Evolutionary conservation across 2,113 vertebrate genomes (phyloP), one percentile per base, ranked within the genome.

Genomic region (Rutilus rutilus): DNA sequence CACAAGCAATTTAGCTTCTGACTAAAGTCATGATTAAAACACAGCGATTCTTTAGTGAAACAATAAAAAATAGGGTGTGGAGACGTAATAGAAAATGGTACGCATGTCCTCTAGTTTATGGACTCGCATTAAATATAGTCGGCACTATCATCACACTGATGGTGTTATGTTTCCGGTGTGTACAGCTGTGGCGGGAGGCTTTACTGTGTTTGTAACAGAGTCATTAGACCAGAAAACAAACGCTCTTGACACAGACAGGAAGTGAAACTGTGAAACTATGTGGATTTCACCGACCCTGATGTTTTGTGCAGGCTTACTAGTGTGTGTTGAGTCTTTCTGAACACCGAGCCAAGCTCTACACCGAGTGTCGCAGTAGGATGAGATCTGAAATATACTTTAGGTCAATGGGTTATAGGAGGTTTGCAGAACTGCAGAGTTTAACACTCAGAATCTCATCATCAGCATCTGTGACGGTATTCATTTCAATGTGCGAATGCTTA

Each of bases 181-280:
- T 21, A 4, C 75, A 78, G 59, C 21, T 81, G 76, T 78, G 39
- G 10, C 19, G 6, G 60, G 10, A 74, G 17, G 59, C 3, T 50
- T 82, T 27, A 23, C 14, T 76, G 42, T 42, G 62, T 33, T 23
- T 52, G 52, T 62, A 59, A 84, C 23, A 25, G 54, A 65, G 23
- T 30, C 74, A 83, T 82, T 79, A 83, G 78, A 84, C 81, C 11
- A n/a, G 50, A 84, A 82, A 73, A 69, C 36, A 80, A 84, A 86
- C 25, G 64, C 64, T n/a, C 9, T 54, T 42, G 12, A 62, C 33
- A 19, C 73, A 39, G 45, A 47, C 1, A 82, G 73, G 69, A 67
- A 76, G 9, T 69, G 36, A 77, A 30, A 60, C 4, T 52, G 65
- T 42, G 27, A 39, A 36, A 17, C 8, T 15, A 4, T 2, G 39